These are phyloP conservation scores for Cryptus viduatorius DNA, from an alignment of 2,888 invertebrate genomes.

Conservation along the genomic window DNA sequence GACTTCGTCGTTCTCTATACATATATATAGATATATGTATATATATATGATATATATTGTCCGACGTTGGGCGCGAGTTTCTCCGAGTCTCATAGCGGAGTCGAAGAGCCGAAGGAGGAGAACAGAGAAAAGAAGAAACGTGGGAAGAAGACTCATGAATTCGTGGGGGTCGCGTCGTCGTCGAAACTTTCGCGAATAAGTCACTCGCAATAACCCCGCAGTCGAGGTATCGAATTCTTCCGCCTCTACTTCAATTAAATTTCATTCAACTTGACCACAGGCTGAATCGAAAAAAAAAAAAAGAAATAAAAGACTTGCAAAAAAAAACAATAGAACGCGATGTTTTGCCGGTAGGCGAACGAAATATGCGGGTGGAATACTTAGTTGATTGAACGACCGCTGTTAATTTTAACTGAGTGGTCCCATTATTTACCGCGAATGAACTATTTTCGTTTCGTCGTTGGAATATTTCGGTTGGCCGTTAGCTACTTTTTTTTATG, in stretches of 20 bases:
- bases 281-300: too few species aligned
- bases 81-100: conserved; percentile 27
- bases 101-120: conserved; percentile 45
- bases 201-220: conserved; percentile 4
- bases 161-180: neutral
- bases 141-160: conserved; percentile 2
- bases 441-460: too few species aligned
- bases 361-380: too few species aligned
- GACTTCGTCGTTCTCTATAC: neutral
- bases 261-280: neutral
- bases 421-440: too few species aligned
- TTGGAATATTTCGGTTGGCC: too few species aligned
- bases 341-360: too few species aligned
- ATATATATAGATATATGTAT: neutral
- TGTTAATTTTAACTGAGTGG: too few species aligned
- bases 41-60: neutral
- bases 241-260: conserved; percentile 27
- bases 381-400: too few species aligned
- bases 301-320: too few species aligned
- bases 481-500: too few species aligned
- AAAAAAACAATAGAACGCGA: too few species aligned
- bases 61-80: conserved; percentile 28
- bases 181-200: conserved; percentile 12
- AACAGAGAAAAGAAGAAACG: neutral
- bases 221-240: conserved; percentile 11